Evolutionary conservation across 2,797 vertebrate species (phyloP), one percentile per base, ranked within the genome.

Genomic region (Argya squamiceps): DNA sequence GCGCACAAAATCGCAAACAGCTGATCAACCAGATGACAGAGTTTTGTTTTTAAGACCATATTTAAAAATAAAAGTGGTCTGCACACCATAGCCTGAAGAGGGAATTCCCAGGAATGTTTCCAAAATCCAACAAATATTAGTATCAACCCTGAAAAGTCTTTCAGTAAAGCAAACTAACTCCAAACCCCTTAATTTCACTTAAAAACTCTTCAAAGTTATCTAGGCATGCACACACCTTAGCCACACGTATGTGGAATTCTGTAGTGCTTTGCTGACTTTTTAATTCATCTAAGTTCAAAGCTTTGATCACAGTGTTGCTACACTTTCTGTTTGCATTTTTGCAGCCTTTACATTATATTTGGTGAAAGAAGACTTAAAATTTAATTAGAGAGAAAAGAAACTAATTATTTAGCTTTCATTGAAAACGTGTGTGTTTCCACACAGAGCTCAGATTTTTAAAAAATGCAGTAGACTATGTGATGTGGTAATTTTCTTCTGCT

Each of bases 261-360:
- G 65, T 52, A 79, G 68, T 26, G 74, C 74, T 86, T 75, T 30
- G 13, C 60, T 71, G 63, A 41, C 67, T 88, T 96, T 93, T 94
- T 83, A 94, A 86, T 94, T 92, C 15, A 46, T 49, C 1, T 23
- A 80, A 60, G 63, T 94, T 97, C 69, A 95, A 97, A 97, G 93
- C 68, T 95, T 94, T 88, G 95, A 96, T 93, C 92, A 86, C 37
- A 69, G 79, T 46, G 65, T 91, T 67, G 95, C 89, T 67, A 79
- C 79, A 63, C 70, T 94, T 93, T 85, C 46, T 88, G 68, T 84
- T 82, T 84, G 76, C 58, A 44, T 93, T 97, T 84, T 70, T 76
- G 62, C 63, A 95, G 89, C 70, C 77, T 58, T 93, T 95, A 94
- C 82, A 68, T 91, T 92, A 65, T 69, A 77, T 56, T 55, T 86